phyloP scores from a whole-genome alignment of 2,888 invertebrate species.

The Nipponacmea schrenckii region DNA sequence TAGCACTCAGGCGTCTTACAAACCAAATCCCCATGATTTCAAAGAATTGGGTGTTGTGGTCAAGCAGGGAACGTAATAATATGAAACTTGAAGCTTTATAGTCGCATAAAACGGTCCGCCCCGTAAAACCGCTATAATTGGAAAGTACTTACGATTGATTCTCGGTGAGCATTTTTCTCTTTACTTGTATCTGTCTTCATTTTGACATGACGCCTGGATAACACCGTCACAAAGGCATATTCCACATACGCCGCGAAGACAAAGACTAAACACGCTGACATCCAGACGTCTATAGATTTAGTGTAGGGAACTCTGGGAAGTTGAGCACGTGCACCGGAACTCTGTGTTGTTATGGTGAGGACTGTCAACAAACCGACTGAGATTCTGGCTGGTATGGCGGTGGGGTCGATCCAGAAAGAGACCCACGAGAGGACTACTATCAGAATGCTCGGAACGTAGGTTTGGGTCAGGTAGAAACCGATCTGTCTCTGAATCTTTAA shows the following conservation, averaged over 20 bases:
- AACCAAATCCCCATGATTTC: too few relatives aligned
- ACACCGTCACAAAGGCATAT: constrained; percentile 23
- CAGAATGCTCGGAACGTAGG: constrained; percentile 32
- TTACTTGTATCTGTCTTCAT: too few relatives aligned
- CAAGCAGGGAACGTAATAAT: too few relatives aligned
- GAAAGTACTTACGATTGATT: too few relatives aligned
- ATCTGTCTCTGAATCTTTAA: constrained; percentile 26
- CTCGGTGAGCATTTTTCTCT: too few relatives aligned
- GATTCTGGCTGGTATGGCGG: constrained; percentile 32
- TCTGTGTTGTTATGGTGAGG: constrained; percentile 35
- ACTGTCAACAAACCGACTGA: constrained; percentile 33
- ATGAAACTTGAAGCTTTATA: too few relatives aligned
- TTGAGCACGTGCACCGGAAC: constrained; percentile 20
- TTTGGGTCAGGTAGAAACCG: constrained; percentile 30
- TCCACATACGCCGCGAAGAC: constrained; percentile 28
- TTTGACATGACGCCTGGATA: constrained; percentile 16
- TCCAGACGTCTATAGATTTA: constrained; percentile 29
- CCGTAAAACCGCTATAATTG: too few relatives aligned
- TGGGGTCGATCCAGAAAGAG: constrained; percentile 34
- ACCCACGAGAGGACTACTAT: constrained; percentile 35
- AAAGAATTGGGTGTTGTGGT: too few relatives aligned
- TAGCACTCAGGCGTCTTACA: too few relatives aligned
- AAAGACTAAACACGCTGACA: constrained; percentile 25
- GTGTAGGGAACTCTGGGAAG: constrained; percentile 32
- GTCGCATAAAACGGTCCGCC: too few relatives aligned